Evolutionary conservation across 2,888 invertebrate genomes (phyloP).

Genomic region (Rhagonycha fulva): DNA sequence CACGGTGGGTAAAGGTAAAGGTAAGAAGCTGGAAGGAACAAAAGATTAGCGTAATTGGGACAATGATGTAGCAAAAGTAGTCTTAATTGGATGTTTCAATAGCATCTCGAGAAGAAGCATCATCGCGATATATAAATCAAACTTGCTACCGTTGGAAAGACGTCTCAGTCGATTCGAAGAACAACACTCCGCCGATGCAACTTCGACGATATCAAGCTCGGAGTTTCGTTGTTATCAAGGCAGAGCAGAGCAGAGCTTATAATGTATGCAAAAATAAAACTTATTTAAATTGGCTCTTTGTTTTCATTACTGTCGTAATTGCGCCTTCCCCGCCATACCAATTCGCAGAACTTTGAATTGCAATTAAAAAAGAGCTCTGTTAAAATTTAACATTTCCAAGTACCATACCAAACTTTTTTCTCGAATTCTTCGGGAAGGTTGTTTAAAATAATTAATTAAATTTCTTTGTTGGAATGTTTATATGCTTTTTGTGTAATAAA

Average conservation of each 20-base stretch:
- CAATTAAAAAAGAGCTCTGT: slow-evolving; percentile 47
- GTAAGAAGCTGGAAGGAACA: slow-evolving; percentile 8
- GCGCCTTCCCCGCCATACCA: slow-evolving; percentile 25
- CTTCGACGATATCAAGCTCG: slow-evolving; percentile 19
- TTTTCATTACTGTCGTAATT: slow-evolving; percentile 39
- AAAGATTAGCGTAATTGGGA: slow-evolving; percentile 37
- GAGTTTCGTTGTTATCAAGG: slow-evolving; percentile 35
- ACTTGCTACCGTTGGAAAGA: slow-evolving; percentile 26
- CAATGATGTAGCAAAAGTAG: slow-evolving; percentile 39
- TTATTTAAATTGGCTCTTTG: slow-evolving; percentile 43
- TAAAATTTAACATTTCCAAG: slow-evolving; percentile 56
- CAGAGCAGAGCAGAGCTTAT: slow-evolving; percentile 28
- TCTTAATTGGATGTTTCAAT: slow-evolving; percentile 42
- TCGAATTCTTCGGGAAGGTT: slow-evolving; percentile 54
- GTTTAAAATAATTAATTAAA: slow-evolving; percentile 59
- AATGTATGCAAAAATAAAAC: slow-evolving; percentile 40
- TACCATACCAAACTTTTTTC: slow-evolving; percentile 54
- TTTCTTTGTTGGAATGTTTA: slow-evolving; percentile 55
- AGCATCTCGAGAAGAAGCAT: slow-evolving; percentile 30
- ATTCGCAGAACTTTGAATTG: slow-evolving; percentile 49
- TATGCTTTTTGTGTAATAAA: slow-evolving; percentile 54
- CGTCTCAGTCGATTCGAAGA: slow-evolving; percentile 22
- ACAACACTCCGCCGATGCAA: slow-evolving; percentile 15
- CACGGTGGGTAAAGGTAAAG: not conserved
- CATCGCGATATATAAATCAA: slow-evolving; percentile 33